Base-by-base conservation (phyloP, 1,140 invertebrate genomes). In the Diachasma alloeum region DNA sequence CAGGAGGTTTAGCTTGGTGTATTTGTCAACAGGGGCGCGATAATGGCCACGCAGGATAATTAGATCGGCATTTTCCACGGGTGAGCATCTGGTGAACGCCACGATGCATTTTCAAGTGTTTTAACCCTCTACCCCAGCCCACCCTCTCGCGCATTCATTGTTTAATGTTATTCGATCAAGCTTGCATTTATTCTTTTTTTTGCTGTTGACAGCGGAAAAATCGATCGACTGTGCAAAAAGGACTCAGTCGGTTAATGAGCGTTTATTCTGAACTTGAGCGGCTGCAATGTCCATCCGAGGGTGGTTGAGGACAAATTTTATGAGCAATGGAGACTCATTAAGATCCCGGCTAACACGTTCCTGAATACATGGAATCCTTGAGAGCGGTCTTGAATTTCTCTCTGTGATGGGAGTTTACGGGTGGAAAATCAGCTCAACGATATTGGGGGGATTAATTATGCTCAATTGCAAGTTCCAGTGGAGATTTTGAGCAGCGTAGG, bases 21-120 rank as follows among this genome's bases (percentile, higher is more conserved):
- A 78, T 80, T 80, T 84, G 83, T 81, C 79, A 78, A 84, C 80
- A 81, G 75, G 78, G 69, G 79, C 63, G 82, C 78, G 80, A 82
- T 84, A 84, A 83, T 83, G 83, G 82, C 73, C 81, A 71, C 37
- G 44, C 67, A 78, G 80, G 82, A 79, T 86, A 87, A 87, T 86
- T 86, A 85, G 81, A 81, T 81, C 75, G 59, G 59, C 59, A 63
- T 75, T 75, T 75, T 75, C 66, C 73, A 63, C 59, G 59, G 59
- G 48, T 75, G 72, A 74, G 56, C 72, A 74, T 74, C 56, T 26
- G 36, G 67, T 17, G 36, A 24, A 69, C 69, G 59, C 59, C 26
- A 63, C 59, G 73, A 66, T 67, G 56, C 56, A 74, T 74, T 75
- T 56, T 46, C 73, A 31, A 75, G 70, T 53, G 70, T 17, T 56